These are phyloP conservation scores for Gopherus flavomarginatus DNA, from an alignment of 2,113 vertebrate species.

Conservation along the genomic window DNA sequence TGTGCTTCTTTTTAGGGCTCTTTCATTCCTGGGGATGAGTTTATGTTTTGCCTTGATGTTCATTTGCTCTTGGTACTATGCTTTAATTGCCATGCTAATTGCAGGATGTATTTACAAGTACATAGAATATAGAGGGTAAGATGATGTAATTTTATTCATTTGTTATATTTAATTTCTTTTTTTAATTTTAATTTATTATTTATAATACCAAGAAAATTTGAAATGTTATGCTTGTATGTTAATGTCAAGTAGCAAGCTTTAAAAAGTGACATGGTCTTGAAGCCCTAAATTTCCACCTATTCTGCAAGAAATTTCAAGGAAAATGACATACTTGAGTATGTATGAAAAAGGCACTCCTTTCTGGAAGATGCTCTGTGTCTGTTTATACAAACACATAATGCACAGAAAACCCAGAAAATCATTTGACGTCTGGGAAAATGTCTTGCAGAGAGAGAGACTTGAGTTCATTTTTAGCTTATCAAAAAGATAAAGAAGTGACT, in stretches of 20 bases:
- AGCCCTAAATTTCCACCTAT: not conserved
- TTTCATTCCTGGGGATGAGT: slow-evolving; percentile 97
- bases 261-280: not conserved
- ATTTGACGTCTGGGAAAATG: not conserved
- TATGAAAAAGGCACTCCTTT: not conserved
- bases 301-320: not conserved
- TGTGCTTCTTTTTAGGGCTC: slow-evolving; percentile 83
- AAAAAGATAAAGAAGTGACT: not conserved
- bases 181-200: not conserved
- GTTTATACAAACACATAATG: not conserved
- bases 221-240: not conserved
- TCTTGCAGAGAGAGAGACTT: not conserved
- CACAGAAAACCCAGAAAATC: not conserved
- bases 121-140: slow-evolving; percentile 97
- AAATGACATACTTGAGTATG: not conserved
- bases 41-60: slow-evolving; percentile 98
- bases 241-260: not conserved
- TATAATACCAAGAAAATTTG: not conserved
- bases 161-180: slow-evolving; percentile 42
- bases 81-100: slow-evolving; percentile 92
- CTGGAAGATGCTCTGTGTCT: not conserved
- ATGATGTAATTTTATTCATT: slow-evolving; percentile 63
- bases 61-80: slow-evolving; percentile 97
- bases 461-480: not conserved
- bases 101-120: slow-evolving; percentile 98